These are phyloP conservation scores for Pithys albifrons DNA, from an alignment of 2,113 vertebrate species.

Conservation along the genomic window DNA sequence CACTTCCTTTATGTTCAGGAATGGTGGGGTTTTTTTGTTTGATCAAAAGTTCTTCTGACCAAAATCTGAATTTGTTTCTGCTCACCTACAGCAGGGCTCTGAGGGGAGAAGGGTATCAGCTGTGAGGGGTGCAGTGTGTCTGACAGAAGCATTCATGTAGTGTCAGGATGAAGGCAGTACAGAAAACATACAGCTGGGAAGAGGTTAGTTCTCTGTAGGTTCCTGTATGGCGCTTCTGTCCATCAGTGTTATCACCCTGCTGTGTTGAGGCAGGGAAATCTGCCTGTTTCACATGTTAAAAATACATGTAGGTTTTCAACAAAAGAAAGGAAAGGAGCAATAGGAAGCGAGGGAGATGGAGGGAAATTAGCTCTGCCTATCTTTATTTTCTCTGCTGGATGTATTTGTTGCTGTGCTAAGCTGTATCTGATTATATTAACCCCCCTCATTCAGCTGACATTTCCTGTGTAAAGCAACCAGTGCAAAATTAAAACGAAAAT, in stretches of 20 bases:
- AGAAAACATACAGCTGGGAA: background rate
- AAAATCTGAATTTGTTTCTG: background rate
- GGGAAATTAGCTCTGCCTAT: background rate
- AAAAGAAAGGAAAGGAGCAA: background rate
- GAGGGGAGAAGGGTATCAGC: background rate
- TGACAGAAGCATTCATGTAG: fast-evolving
- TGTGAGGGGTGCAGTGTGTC: fast-evolving
- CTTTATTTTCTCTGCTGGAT: conserved; percentile 9
- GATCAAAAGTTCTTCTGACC: background rate
- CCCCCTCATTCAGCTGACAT: background rate
- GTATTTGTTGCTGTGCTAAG: background rate
- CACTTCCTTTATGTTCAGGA: background rate
- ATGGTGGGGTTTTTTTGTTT: background rate
- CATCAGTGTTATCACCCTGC: background rate
- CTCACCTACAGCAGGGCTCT: fast-evolving
- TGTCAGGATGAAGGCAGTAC: fast-evolving
- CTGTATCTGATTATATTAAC: conserved; percentile 26
- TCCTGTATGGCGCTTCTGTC: background rate
- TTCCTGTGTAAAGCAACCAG: conserved; percentile 56
- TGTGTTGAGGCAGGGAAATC: background rate
- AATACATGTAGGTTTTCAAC: background rate
- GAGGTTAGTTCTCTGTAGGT: background rate
- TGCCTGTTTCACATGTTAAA: background rate
- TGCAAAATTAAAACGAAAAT: conserved; percentile 33
- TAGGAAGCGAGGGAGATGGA: background rate